phyloP scores from a whole-genome alignment of 2,797 vertebrate genomes.

The Gastrophryne carolinensis region DNA sequence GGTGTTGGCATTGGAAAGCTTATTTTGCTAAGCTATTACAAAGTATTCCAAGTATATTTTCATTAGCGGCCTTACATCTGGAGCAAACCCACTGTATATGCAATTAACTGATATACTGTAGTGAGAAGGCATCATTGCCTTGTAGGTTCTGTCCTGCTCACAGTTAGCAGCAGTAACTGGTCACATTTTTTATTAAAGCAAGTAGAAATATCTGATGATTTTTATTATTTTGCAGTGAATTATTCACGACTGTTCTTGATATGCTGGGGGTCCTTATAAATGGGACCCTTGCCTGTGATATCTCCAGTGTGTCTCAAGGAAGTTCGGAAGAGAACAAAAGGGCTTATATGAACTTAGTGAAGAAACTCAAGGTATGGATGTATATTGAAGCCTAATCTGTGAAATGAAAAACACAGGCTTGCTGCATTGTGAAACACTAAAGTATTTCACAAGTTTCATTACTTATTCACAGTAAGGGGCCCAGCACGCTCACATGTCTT shows the following conservation, averaged over 20 bases:
- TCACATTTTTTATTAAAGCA: background rate
- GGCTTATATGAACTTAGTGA: conserved; percentile 67
- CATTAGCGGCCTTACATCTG: background rate
- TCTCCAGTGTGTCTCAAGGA: conserved; percentile 63
- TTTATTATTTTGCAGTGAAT: conserved; percentile 57
- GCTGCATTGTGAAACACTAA: background rate
- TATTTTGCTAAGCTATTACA: too few species aligned
- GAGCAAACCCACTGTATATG: background rate
- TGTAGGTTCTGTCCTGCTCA: too few species aligned
- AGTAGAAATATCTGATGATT: background rate
- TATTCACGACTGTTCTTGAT: conserved; percentile 66
- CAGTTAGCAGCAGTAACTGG: too few species aligned
- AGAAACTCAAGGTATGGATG: conserved; percentile 67
- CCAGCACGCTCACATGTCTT: background rate
- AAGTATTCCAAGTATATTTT: too few species aligned
- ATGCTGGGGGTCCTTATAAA: conserved; percentile 70
- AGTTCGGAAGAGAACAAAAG: conserved; percentile 68
- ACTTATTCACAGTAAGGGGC: background rate
- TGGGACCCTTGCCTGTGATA: conserved; percentile 63
- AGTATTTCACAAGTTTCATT: background rate
- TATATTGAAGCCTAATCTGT: background rate
- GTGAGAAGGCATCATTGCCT: too few species aligned
- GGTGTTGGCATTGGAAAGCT: too few species aligned
- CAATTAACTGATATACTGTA: background rate
- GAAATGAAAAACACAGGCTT: background rate